Evolutionary conservation across 2,113 vertebrate genomes (phyloP), one percentile per base, ranked within the genome.

Genomic region (Tragulus kanchil): DNA sequence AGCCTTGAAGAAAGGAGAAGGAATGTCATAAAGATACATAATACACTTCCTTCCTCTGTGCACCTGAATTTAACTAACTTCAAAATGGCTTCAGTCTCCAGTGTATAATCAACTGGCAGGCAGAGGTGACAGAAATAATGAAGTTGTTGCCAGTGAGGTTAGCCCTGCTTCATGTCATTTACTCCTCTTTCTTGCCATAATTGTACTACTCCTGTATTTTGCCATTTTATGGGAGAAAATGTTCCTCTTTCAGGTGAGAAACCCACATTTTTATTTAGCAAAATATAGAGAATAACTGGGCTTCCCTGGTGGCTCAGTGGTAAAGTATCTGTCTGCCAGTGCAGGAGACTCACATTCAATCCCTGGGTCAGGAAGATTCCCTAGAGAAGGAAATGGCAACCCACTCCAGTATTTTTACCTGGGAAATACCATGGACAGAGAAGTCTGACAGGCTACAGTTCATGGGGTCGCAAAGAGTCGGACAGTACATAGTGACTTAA

Each of bases 1-100:
- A 90, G 31, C 52, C 48, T 42, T 54, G 48, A 65, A 42, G n/a
- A 65, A 81, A 52, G 6, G 75, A 67, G 61, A 90, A 81, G 56
- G 89, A 90, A 90, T 23, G 75, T 56, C 61, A 65, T 90, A 90
- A 90, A 81, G 59, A 45, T 42, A 90, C 62, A 42, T 90, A 54
- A 65, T 67, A 31, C 64, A 13, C 21, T 67, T 26, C 81, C 81
- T 61, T 83, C 58, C 13, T 87, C 52, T 28, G 14, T 71, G 23
- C 48, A 19, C 23, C 59, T 42, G 48, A 90, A 79, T 79, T 90
- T 79, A 42, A 54, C 48, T 21, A n/a, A 45, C n/a, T 64, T 79
- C 61, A 45, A 67, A 26, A 45, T 67, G 61, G 61, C 21, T 81
- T 67, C 50, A 15, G 75, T 28, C 48, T 13, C 23, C 61, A 90